Conservation (phyloP, 1,140 invertebrate species). For the Drosophila sulfurigaster region DNA sequence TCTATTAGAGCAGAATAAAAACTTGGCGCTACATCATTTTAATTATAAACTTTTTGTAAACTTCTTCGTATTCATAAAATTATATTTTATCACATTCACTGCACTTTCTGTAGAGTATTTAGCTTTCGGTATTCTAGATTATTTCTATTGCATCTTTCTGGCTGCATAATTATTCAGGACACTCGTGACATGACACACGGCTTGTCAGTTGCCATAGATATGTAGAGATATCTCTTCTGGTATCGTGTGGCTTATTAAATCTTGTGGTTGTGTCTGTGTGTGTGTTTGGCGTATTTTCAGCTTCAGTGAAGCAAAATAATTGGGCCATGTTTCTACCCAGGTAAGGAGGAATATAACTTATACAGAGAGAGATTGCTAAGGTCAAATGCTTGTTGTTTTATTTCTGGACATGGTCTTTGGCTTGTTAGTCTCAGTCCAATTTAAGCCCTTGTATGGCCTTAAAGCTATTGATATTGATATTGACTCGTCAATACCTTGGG, state of each 20-base stretch:
- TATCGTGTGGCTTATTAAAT: constrained; percentile 62
- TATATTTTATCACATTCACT: no score
- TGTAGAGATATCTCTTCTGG: constrained; percentile 18
- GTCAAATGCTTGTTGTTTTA: constrained; percentile 36
- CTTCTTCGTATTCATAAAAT: no score
- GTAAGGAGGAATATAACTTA: constrained; percentile 5
- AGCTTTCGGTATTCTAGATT: not conserved
- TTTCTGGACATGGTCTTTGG: constrained; percentile 6
- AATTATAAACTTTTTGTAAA: no score
- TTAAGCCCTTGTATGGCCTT: constrained; percentile 18
- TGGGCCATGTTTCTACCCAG: constrained; percentile 48
- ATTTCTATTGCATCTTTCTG: constrained; percentile 5
- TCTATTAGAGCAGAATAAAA: no score
- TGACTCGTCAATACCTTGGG: constrained; percentile 20
- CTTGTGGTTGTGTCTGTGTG: constrained; percentile 31
- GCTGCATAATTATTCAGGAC: constrained; percentile 58
- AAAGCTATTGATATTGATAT: constrained; percentile 56
- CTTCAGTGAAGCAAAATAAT: constrained; percentile 68
- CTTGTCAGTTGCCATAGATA: constrained; percentile 30
- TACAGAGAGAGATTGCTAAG: constrained; percentile 16
- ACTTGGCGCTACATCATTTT: no score
- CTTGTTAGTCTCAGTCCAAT: constrained; percentile 49
- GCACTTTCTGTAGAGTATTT: constrained; percentile 1
- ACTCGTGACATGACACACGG: constrained; percentile 48
- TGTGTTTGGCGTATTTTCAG: constrained; percentile 54